Percentiles rank a stretch among this genome's conserved stretches.
These are phyloP conservation scores for Nerophis lumbriciformis DNA, from an alignment of 2,113 vertebrate species.

Conservation along the genomic window DNA sequence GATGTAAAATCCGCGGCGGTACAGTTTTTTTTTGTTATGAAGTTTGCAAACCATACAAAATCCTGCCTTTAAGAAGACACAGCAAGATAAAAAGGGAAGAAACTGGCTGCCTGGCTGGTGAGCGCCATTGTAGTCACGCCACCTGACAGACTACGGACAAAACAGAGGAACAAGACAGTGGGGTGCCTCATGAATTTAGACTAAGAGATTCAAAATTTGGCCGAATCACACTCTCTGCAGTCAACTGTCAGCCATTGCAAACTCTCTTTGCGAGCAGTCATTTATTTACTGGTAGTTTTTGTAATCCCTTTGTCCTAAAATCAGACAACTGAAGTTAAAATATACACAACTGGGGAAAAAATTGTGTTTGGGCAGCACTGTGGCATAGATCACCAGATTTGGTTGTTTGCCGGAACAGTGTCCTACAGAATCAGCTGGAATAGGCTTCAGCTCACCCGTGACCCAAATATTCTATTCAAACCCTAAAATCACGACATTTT, in stretches of 20 bases:
- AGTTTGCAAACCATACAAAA: conserved; percentile 65
- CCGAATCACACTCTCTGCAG: conserved; percentile 49
- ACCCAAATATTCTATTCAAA: too few relatives aligned
- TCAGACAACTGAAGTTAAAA: background rate
- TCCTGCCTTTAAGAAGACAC: conserved; percentile 62
- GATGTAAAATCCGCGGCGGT: conserved; percentile 46
- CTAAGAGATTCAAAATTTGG: conserved; percentile 62
- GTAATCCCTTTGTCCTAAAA: conserved; percentile 6
- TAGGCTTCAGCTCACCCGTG: too few relatives aligned
- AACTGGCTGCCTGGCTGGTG: conserved; percentile 54
- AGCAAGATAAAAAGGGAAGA: conserved; percentile 60
- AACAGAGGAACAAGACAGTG: conserved; percentile 54
- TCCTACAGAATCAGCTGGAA: too few relatives aligned
- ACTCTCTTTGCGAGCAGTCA: conserved; percentile 46
- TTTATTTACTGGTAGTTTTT: conserved; percentile 21
- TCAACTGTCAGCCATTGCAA: conserved; percentile 63
- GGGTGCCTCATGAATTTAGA: conserved; percentile 73
- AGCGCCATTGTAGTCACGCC: conserved; percentile 64
- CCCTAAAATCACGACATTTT: too few relatives aligned
- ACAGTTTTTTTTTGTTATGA: conserved; percentile 48
- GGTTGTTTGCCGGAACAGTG: too few relatives aligned
- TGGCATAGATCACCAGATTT: too few relatives aligned
- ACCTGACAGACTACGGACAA: conserved; percentile 65
- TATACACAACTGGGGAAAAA: too few relatives aligned
- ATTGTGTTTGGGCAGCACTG: too few relatives aligned